Conservation (phyloP, 2,797 vertebrate species). For the Atherinosoma microstoma region DNA sequence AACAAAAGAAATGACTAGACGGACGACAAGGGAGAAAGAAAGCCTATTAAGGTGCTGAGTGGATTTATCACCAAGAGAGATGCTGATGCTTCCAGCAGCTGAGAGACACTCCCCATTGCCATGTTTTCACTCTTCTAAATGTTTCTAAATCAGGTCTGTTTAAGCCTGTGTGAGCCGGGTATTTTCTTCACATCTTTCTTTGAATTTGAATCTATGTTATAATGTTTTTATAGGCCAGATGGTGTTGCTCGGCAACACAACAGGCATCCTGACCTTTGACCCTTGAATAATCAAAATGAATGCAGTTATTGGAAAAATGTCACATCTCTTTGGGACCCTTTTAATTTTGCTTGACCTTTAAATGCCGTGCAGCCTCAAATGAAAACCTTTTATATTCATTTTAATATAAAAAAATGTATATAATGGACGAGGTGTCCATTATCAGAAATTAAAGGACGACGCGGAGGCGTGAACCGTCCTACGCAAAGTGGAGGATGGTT, state of each 20-base stretch:
- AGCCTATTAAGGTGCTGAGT: not conserved
- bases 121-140: not conserved
- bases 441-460: no score
- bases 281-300: constrained; percentile 13
- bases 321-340: not conserved
- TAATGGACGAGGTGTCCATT: no score
- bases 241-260: not conserved
- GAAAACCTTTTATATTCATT: not conserved
- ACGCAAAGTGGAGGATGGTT: no score
- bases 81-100: not conserved
- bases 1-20: constrained; percentile 8
- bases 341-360: not conserved
- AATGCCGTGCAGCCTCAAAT: not conserved
- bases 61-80: constrained; percentile 12
- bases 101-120: not conserved
- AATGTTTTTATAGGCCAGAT: not conserved
- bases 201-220: not conserved
- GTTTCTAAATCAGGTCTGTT: not conserved
- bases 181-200: not conserved
- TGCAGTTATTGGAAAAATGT: constrained; percentile 6
- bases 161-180: no score
- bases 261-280: not conserved
- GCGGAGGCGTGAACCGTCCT: no score
- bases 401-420: no score
- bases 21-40: not conserved